Evolutionary conservation across 2,888 invertebrate genomes (phyloP), one percentile per base, ranked within the genome.

Genomic region (Drosophila helvetica): DNA sequence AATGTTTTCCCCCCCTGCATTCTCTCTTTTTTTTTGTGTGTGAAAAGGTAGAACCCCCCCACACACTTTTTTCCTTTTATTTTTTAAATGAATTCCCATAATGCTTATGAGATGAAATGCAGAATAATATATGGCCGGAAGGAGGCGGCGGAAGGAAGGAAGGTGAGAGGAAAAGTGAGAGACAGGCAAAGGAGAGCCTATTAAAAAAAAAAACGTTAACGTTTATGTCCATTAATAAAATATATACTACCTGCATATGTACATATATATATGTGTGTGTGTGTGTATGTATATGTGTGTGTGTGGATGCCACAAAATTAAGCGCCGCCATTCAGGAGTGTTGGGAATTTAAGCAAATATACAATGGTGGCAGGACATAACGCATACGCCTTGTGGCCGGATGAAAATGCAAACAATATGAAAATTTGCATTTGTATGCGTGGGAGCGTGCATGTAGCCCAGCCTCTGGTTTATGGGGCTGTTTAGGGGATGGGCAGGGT

Each of bases 201-300:
- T 68, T 55, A 74, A 74, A 74, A 68, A 74, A 73, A 68, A 68
- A 50, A 50, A 63, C 72, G 68, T 80, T 80, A 70, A 72, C 76
- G 62, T 59, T 80, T 80, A 74, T 75, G 73, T 71, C 73, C 80
- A 83, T 86, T 86, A 83, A 83, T 77, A 83, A 80, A 80, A 80
- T 74, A 75, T 79, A 63, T 12, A 9, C n/a, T n/a, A n/a, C n/a
- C n/a, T n/a, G n/a, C 9, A 5, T 12, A 33, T 58, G 65, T 57
- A 46, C 38, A 9, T 27, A 60, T 56, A 69, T 70, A 74, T 63
- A 4, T 3, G 15, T 38, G 1, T 38, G 12, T 33, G 15, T 30
- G 12, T 33, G 4, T 33, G 33, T 3, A 15, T 54, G 65, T n/a
- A 22, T 33, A 12, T 12, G 5, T 33, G 3, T 30, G 8, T 30